A percentile compares a stretch with the other conserved stretches of the same genome.
phyloP scores from a whole-genome alignment of 1,140 invertebrate genomes.

The Onthophagus taurus region DNA sequence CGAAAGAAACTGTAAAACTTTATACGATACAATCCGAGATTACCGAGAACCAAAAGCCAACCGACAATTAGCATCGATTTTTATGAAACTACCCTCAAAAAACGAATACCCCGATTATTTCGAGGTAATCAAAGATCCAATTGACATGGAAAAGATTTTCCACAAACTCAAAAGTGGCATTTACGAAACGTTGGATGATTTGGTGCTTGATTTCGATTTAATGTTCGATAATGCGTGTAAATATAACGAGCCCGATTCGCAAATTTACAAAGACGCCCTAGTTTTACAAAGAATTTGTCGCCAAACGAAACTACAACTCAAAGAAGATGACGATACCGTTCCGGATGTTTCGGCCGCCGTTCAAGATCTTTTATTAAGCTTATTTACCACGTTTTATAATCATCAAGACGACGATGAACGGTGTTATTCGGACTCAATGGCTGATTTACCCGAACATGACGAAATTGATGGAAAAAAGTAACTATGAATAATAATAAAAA shows the following conservation, averaged over 20 bases:
- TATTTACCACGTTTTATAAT: conserved; percentile 92
- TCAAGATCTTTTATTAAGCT: conserved; percentile 81
- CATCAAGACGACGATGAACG: conserved; percentile 93
- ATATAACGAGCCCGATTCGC: conserved; percentile 98
- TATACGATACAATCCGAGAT: conserved; percentile 84
- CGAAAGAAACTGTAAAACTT: conserved; percentile 71
- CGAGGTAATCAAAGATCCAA: conserved; percentile 94
- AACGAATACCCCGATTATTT: conserved; percentile 96
- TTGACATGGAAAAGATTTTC: conserved; percentile 93
- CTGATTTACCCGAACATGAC: conserved; percentile 85
- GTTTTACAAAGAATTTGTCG: conserved; percentile 84
- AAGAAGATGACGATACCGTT: conserved; percentile 75
- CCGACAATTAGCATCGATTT: conserved; percentile 79
- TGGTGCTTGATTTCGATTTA: conserved; percentile 86
- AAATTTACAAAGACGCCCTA: conserved; percentile 97
- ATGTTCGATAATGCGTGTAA: conserved; percentile 99
- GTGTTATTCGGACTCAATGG: conserved; percentile 93
- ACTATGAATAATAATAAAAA: conserved; percentile 15
- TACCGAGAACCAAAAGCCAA: conserved; percentile 78
- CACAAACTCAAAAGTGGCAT: conserved; percentile 69
- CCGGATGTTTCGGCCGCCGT: conserved; percentile 83
- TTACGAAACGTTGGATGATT: conserved; percentile 82
- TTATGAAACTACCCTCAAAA: conserved; percentile 91
- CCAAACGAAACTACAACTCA: conserved; percentile 83
- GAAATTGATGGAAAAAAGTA: conserved; percentile 61